Percentiles rank a stretch among this genome's conserved stretches.
phyloP scores from a whole-genome alignment of 2,113 vertebrate genomes.

The Phylloscopus whistleri region DNA sequence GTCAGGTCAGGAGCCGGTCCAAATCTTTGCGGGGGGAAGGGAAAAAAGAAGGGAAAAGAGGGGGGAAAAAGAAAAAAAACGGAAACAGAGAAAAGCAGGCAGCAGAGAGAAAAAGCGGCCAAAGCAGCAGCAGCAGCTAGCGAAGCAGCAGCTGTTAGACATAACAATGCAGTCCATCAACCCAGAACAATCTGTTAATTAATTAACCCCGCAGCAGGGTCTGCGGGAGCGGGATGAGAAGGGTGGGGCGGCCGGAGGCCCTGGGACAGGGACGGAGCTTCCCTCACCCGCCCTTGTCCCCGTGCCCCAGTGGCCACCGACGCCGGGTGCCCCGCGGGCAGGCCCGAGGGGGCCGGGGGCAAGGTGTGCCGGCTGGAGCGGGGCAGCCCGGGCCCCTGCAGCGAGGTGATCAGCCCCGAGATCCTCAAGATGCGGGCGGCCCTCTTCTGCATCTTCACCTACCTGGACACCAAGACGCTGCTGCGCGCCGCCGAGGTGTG shows the following conservation, averaged over 20 bases:
- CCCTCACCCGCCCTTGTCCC: accelerated
- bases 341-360: conserved; percentile 61
- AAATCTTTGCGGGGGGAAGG: no score
- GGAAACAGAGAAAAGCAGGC: no score
- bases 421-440: conserved; percentile 96
- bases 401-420: conserved; percentile 96
- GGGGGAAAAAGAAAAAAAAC: no score
- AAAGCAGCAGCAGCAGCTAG: no score
- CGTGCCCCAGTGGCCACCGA: background rate
- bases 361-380: conserved; percentile 78
- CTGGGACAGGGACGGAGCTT: accelerated
- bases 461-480: conserved; percentile 93
- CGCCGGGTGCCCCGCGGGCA: background rate
- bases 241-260: accelerated
- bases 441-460: conserved; percentile 98
- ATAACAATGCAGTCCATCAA: no score
- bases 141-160: no score
- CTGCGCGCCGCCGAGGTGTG: conserved; percentile 90
- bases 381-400: conserved; percentile 85
- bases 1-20: no score
- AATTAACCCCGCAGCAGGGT: accelerated
- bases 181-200: no score
- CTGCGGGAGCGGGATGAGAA: no score
- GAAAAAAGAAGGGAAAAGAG: no score
- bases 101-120: no score